phyloP scores from a whole-genome alignment of 2,888 invertebrate species.

The Thymelicus lineola region DNA sequence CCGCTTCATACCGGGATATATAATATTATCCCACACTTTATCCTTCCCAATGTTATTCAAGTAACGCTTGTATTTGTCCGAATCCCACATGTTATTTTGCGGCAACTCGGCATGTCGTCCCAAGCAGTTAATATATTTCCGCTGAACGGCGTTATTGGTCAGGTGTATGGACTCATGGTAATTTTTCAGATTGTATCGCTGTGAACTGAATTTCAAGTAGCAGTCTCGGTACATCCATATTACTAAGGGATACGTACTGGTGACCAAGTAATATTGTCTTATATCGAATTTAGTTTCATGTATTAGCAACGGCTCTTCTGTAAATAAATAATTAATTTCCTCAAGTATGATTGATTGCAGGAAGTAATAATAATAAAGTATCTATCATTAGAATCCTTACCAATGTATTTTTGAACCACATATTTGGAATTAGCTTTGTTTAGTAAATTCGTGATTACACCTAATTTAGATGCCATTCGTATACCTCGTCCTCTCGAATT shows the following conservation, averaged over 20 bases:
- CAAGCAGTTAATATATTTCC: slow-evolving; percentile 86
- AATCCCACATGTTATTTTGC: slow-evolving; percentile 93
- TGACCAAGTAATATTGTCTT: slow-evolving; percentile 94
- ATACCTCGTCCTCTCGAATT: slow-evolving; percentile 94
- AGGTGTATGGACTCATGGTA: slow-evolving; percentile 94
- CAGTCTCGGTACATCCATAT: slow-evolving; percentile 95
- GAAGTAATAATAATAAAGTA: slow-evolving; percentile 18
- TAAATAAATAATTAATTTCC: slow-evolving; percentile 42
- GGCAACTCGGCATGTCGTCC: slow-evolving; percentile 88
- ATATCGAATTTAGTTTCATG: slow-evolving; percentile 96
- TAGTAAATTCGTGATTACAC: slow-evolving; percentile 88
- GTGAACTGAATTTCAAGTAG: slow-evolving; percentile 94
- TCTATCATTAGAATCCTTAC: slow-evolving; percentile 70
- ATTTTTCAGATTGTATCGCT: slow-evolving; percentile 90
- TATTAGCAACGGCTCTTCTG: slow-evolving; percentile 92
- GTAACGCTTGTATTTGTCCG: slow-evolving; percentile 88
- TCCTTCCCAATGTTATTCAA: slow-evolving; percentile 83
- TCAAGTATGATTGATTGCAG: background rate
- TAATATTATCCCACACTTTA: slow-evolving; percentile 88
- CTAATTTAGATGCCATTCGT: slow-evolving; percentile 90
- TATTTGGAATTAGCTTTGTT: slow-evolving; percentile 87
- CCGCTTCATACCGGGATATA: slow-evolving; percentile 94
- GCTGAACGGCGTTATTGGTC: slow-evolving; percentile 95
- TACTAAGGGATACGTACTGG: slow-evolving; percentile 90
- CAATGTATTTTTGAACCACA: slow-evolving; percentile 96